These are phyloP conservation scores for Microcebus jonahi DNA, from an alignment of 2,113 vertebrate genomes.

Conservation along the genomic window DNA sequence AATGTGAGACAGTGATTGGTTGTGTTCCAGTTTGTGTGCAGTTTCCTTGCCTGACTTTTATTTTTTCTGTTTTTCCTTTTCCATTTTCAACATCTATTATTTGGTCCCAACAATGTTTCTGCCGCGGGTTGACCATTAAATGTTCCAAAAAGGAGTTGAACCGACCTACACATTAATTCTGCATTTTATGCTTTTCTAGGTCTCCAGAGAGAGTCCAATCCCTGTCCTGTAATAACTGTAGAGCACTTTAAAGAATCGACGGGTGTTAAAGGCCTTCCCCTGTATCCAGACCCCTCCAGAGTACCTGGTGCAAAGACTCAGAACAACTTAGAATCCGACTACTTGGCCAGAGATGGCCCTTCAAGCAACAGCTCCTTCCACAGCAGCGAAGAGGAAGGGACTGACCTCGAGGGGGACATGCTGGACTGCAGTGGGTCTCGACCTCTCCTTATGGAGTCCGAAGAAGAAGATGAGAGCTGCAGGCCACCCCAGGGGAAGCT, in stretches of 20 bases:
- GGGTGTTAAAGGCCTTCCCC: slow-evolving; percentile 57
- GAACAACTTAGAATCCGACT: slow-evolving; percentile 79
- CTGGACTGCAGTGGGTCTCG: slow-evolving; percentile 94
- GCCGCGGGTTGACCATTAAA: slow-evolving; percentile 59
- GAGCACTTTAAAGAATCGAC: slow-evolving; percentile 75
- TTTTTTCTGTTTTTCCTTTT: slow-evolving; percentile 66
- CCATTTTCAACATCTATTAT: slow-evolving; percentile 81
- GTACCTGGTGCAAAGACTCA: slow-evolving; percentile 65
- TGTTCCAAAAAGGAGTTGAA: slow-evolving; percentile 40
- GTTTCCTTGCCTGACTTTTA: slow-evolving; percentile 72
- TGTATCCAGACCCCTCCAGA: slow-evolving; percentile 65
- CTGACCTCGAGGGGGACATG: slow-evolving; percentile 86
- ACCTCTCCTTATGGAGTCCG: slow-evolving; percentile 94
- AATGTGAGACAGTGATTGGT: slow-evolving; percentile 52
- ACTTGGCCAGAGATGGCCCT: slow-evolving; percentile 81
- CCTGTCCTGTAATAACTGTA: slow-evolving; percentile 75
- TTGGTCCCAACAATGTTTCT: slow-evolving; percentile 66
- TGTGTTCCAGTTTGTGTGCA: slow-evolving; percentile 68
- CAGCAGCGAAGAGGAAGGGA: slow-evolving; percentile 94
- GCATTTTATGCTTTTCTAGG: slow-evolving; percentile 81
- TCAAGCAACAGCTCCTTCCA: slow-evolving; percentile 92
- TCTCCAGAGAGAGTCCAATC: slow-evolving; percentile 79
- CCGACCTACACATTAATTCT: slow-evolving; percentile 68
- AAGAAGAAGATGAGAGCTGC: slow-evolving; percentile 91
- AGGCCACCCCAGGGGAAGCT: slow-evolving; percentile 65